Percentiles rank a stretch among this genome's conserved stretches.
Conservation (phyloP, 1,140 invertebrate species). For the Tribolium madens region DNA sequence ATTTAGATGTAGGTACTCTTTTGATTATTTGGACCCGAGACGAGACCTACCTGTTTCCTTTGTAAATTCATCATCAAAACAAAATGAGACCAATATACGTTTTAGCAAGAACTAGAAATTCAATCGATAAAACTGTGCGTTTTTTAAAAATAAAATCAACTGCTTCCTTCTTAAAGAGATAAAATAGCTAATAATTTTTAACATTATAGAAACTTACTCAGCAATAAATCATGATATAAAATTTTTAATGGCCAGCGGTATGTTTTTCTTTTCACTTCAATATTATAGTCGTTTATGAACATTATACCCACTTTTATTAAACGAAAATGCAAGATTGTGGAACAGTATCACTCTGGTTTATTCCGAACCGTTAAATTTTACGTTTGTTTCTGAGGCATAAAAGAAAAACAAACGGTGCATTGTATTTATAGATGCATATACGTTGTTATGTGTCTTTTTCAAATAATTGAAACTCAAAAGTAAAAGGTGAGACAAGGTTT, state of each 20-base stretch:
- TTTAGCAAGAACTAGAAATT: not conserved
- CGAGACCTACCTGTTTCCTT: not conserved
- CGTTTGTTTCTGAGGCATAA: slow-evolving; percentile 18
- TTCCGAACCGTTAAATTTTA: slow-evolving; percentile 35
- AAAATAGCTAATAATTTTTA: not conserved
- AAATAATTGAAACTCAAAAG: not conserved
- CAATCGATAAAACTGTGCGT: slow-evolving; percentile 9
- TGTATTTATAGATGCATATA: slow-evolving; percentile 5
- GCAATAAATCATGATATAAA: not conserved
- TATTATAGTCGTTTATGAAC: slow-evolving; percentile 23
- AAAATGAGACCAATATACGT: slow-evolving; percentile 7
- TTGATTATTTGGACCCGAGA: not conserved
- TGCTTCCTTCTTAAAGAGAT: not conserved
- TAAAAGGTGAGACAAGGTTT: too few relatives aligned
- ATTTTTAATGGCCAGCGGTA: not conserved
- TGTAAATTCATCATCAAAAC: not conserved
- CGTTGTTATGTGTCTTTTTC: not conserved
- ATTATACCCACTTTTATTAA: slow-evolving; percentile 30
- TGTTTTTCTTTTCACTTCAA: slow-evolving; percentile 18
- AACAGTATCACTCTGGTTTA: slow-evolving; percentile 13
- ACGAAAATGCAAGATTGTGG: slow-evolving; percentile 33
- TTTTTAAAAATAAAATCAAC: slow-evolving; percentile 2
- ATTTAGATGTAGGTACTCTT: not conserved
- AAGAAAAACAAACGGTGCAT: not conserved
- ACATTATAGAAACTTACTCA: not conserved